Conservation (phyloP, 2,888 invertebrate genomes). For the Sphinx pinastri region DNA sequence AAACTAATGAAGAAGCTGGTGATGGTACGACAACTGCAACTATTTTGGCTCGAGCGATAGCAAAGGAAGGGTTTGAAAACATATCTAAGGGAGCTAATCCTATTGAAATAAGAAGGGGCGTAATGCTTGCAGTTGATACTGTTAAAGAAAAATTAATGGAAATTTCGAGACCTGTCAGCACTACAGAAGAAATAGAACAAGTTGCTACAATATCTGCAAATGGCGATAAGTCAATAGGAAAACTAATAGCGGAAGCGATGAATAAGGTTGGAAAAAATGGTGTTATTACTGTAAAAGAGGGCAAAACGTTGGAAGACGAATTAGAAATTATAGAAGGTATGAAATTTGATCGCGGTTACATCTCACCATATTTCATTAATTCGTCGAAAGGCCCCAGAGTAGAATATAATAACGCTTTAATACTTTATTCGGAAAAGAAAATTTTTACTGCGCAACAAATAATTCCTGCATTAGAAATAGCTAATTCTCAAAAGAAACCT, state of each 20-base stretch:
- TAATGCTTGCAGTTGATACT: constrained; percentile 97
- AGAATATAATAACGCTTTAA: constrained; percentile 96
- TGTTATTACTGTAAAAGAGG: constrained; percentile 99
- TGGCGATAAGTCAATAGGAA: constrained; percentile 95
- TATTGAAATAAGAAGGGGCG: constrained; percentile 94
- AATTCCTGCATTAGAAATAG: constrained; percentile 97
- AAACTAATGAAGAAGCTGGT: constrained; percentile 99
- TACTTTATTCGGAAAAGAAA: constrained; percentile 98
- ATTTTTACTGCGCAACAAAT: constrained; percentile 97
- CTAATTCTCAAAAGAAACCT: constrained; percentile 95
- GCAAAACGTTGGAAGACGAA: constrained; percentile 97
- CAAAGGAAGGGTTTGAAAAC: constrained; percentile 99
- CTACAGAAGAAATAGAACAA: constrained; percentile 99
- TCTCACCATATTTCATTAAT: constrained; percentile 99
- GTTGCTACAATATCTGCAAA: constrained; percentile 99
- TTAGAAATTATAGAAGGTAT: constrained; percentile 98
- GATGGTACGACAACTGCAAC: constrained; percentile 99
- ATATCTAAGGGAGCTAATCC: constrained; percentile 98
- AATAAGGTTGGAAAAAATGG: constrained; percentile 98
- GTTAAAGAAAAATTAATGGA: constrained; percentile 92
- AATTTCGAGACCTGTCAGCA: constrained; percentile 95
- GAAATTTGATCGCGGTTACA: constrained; percentile 99
- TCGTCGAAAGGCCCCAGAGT: constrained; percentile 98
- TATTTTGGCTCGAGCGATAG: constrained; percentile 97
- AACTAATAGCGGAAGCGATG: constrained; percentile 98